Evolutionary conservation across 2,888 invertebrate species (phyloP).

Genomic region (Eilema sororculum): DNA sequence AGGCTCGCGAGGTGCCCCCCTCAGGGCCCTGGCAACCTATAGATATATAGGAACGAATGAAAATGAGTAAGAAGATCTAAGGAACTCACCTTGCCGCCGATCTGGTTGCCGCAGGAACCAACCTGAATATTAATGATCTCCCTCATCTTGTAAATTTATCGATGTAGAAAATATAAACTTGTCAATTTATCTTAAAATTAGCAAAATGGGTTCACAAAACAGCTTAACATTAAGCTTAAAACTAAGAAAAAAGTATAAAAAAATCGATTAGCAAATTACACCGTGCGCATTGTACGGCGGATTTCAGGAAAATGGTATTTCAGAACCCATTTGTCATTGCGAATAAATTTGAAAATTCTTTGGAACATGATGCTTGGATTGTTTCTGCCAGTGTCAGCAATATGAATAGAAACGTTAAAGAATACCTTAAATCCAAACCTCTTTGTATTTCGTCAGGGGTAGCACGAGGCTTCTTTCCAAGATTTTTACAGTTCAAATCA

Average conservation of each 20-base stretch:
- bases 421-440: not conserved
- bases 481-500: too few relatives aligned
- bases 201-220: slow-evolving; percentile 62
- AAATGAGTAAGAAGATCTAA: not conserved
- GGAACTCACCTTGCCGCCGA: slow-evolving; percentile 84
- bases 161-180: slow-evolving; percentile 62
- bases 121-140: slow-evolving; percentile 93
- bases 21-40: too few relatives aligned
- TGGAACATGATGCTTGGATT: not conserved
- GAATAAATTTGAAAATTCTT: slow-evolving; percentile 54
- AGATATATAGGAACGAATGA: too few relatives aligned
- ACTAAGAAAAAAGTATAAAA: slow-evolving; percentile 67
- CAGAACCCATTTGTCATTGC: not conserved
- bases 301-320: slow-evolving; percentile 69
- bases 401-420: not conserved
- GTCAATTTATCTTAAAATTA: slow-evolving; percentile 72
- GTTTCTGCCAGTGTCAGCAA: slow-evolving; percentile 30
- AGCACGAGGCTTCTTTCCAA: too few relatives aligned
- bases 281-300: slow-evolving; percentile 74
- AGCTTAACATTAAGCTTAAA: slow-evolving; percentile 82
- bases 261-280: slow-evolving; percentile 65
- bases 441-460: not conserved
- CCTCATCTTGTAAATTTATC: slow-evolving; percentile 88
- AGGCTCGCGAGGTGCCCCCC: too few relatives aligned
- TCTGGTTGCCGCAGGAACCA: slow-evolving; percentile 90